Conservation (phyloP, 2,888 invertebrate species). For the Parnassius mnemosyne region DNA sequence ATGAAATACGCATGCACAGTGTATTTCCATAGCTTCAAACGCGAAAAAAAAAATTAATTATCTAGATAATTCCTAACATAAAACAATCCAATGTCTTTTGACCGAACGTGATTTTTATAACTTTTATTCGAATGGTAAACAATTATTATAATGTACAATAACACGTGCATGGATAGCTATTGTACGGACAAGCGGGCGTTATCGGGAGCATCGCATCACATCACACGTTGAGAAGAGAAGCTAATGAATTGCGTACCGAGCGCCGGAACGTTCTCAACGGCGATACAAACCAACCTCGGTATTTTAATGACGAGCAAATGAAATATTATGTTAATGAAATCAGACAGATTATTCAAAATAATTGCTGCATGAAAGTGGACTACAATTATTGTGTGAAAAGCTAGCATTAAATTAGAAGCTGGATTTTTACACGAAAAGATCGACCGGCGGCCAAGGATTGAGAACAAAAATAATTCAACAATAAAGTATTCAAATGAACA, state of each 20-base stretch:
- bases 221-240: conserved; percentile 4
- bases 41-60: no score
- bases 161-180: no score
- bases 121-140: no score
- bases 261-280: conserved; percentile 27
- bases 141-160: no score
- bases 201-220: neutral
- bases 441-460: neutral
- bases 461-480: neutral
- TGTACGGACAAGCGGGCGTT: neutral
- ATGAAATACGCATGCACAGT: no score
- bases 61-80: no score
- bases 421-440: conserved; percentile 1
- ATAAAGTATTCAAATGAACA: neutral
- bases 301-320: conserved; percentile 36
- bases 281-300: conserved; percentile 26
- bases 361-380: conserved; percentile 22
- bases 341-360: conserved; percentile 36
- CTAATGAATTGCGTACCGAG: conserved; percentile 19
- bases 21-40: no score
- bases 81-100: no score
- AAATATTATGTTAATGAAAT: conserved; percentile 39
- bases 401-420: conserved; percentile 13
- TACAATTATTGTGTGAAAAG: conserved; percentile 25
- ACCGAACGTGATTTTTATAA: no score